Percentiles rank a stretch among this genome's conserved stretches.
Evolutionary conservation across 2,888 invertebrate species (phyloP).

Genomic region (Cynaeus angustus): DNA sequence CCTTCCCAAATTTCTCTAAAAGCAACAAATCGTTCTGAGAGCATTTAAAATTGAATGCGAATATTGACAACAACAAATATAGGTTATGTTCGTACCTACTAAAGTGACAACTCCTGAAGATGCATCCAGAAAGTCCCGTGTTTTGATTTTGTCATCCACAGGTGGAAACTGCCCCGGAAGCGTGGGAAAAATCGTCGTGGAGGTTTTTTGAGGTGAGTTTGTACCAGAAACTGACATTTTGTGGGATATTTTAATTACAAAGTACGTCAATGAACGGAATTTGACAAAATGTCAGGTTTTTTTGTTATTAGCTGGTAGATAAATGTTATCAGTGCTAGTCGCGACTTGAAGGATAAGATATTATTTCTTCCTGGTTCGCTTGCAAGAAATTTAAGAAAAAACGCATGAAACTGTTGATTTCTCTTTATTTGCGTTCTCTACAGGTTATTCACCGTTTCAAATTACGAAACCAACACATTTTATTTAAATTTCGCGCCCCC

Average conservation of each 20-base stretch:
- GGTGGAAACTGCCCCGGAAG: slow-evolving; percentile 36
- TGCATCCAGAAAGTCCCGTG: slow-evolving; percentile 61
- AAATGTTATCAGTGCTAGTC: too few relatives aligned
- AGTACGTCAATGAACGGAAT: too few relatives aligned
- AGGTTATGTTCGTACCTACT: slow-evolving; percentile 56
- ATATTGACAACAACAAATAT: background rate
- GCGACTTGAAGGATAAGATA: too few relatives aligned
- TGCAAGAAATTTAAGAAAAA: too few relatives aligned
- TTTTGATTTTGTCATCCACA: slow-evolving; percentile 55
- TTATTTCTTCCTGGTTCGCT: too few relatives aligned
- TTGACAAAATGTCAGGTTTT: too few relatives aligned
- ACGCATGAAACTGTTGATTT: too few relatives aligned
- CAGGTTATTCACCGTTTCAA: too few relatives aligned
- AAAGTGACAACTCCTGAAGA: slow-evolving; percentile 56
- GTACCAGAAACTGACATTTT: slow-evolving; percentile 40
- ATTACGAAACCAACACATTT: too few relatives aligned
- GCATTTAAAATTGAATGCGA: slow-evolving; percentile 6
- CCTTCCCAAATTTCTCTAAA: slow-evolving; percentile 76
- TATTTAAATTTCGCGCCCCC: too few relatives aligned
- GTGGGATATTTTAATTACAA: background rate
- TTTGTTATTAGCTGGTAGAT: too few relatives aligned
- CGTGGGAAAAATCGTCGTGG: slow-evolving; percentile 37
- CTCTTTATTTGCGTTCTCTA: too few relatives aligned
- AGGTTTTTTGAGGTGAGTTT: slow-evolving; percentile 34
- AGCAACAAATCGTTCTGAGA: background rate